Evolutionary conservation across 2,797 vertebrate species (phyloP), one percentile per base, ranked within the genome.

Genomic region (Semotilus atromaculatus): DNA sequence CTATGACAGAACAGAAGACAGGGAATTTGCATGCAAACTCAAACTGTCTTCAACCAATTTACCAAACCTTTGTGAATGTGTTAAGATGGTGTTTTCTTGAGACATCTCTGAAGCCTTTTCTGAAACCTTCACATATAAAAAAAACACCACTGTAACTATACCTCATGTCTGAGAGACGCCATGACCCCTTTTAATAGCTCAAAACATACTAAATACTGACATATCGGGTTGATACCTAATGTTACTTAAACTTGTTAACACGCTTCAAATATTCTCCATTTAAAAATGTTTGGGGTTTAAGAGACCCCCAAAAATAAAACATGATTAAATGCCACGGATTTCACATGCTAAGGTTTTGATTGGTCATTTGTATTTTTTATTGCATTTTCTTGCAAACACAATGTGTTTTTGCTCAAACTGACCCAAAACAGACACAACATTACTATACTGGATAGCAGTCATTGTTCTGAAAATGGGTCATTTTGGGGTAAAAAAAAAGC

Each of bases 1-100:
- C 81, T 86, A 83, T 78, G 38, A 64, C 78, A 67, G 26, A 64
- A 43, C 34, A 29, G 10, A 51, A 67, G n/a, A 66, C 36, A 55
- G 34, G 23, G 64, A 58, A 55, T 70, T 70, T 78, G 75, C 40
- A 60, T 48, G 14, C 14, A 16, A 48, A 18, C 31, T 34, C 55
- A 14, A 74, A 60, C 7, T 11, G 38, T 48, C 70, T 82, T 48
- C 21, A 74, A 74, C 8, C 70, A 73, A 73, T 82, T 74, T 48
- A 11, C 2, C 23, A 51, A 81, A 81, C 55, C 36, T 7, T 60
- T 53, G 7, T 18, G 48, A 34, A 71, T 60, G n/a, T 26, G 55
- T 60, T 45, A 66, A 53, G 58, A 53, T 60, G 5, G 29, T 1
- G 31, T 13, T 26, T 62, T 58, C 40, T 72, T 29, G 7, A 23